phyloP scores from a whole-genome alignment of 2,113 vertebrate species.

The Tapirus terrestris region DNA sequence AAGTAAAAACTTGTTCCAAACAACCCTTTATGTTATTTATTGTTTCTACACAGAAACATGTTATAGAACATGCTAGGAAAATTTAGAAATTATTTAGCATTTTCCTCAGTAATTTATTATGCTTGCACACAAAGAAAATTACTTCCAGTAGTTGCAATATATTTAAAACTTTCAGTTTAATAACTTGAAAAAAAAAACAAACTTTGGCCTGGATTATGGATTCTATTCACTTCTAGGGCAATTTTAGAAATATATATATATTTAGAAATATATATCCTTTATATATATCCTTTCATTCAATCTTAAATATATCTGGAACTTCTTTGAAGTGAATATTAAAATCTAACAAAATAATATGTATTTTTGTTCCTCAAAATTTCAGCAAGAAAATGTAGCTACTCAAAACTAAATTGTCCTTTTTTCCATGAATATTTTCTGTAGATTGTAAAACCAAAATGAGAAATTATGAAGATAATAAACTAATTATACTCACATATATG shows the following conservation, averaged over 20 bases:
- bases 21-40: background rate
- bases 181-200: background rate
- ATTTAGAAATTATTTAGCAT: background rate
- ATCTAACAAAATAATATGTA: background rate
- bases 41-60: background rate
- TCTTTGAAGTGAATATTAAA: background rate
- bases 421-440: background rate
- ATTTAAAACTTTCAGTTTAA: background rate
- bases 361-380: background rate
- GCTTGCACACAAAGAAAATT: background rate
- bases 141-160: background rate
- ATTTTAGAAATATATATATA: background rate
- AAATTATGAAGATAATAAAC: conserved; percentile 15
- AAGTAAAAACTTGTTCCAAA: background rate
- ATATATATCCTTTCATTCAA: background rate
- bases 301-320: background rate
- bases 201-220: background rate
- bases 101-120: conserved; percentile 11
- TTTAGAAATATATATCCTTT: background rate
- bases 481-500: background rate
- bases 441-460: background rate
- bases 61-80: background rate
- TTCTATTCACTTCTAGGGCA: background rate
- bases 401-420: background rate
- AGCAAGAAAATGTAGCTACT: background rate